Conservation (phyloP, 2,113 vertebrate species). For the Chaetura pelagica region DNA sequence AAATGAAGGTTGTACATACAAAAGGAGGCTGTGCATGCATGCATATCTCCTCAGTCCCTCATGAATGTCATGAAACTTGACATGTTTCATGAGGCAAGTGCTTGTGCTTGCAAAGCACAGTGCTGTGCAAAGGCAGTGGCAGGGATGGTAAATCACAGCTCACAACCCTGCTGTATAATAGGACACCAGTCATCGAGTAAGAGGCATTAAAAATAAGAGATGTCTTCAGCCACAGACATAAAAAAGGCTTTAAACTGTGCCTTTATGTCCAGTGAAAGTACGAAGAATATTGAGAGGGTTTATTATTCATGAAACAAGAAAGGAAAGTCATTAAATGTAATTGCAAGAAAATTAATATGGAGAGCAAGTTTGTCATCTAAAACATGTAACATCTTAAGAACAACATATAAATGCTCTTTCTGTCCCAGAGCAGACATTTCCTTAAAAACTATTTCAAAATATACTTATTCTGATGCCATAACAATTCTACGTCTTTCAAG, state of each 20-base stretch:
- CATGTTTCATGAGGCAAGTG: background rate
- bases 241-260: background rate
- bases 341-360: background rate
- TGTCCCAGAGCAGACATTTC: background rate
- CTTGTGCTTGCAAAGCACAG: too few relatives aligned
- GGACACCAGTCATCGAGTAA: background rate
- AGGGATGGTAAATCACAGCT: background rate
- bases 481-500: background rate
- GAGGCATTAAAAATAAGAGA: background rate
- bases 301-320: background rate
- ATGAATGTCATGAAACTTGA: background rate
- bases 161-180: background rate
- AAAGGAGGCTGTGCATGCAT: background rate
- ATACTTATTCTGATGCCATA: background rate
- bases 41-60: background rate
- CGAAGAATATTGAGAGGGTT: background rate
- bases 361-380: background rate
- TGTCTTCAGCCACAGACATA: background rate
- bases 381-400: background rate
- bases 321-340: background rate
- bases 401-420: background rate
- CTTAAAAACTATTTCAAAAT: constrained; percentile 2
- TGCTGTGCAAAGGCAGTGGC: background rate
- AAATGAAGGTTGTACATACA: background rate
- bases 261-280: background rate